Conservation (phyloP, 2,113 vertebrate species). For the Scartelaos histophorus region DNA sequence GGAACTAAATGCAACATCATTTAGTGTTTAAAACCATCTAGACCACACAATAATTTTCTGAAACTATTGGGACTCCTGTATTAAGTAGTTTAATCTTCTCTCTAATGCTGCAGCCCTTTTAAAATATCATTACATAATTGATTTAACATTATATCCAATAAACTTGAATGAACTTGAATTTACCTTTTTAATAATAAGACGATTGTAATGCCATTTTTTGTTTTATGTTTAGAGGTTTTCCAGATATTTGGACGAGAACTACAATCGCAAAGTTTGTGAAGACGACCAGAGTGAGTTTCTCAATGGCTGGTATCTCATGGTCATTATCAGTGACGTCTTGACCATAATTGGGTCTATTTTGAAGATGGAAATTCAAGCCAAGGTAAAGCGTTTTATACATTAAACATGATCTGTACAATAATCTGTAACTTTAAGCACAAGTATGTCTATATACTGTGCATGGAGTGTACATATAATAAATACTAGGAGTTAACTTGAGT, state of each 20-base stretch:
- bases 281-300: conserved; percentile 87
- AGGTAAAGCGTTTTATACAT: conserved; percentile 74
- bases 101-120: no score
- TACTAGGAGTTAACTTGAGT: background rate
- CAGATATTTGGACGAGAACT: conserved; percentile 82
- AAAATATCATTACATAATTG: no score
- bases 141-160: no score
- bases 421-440: background rate
- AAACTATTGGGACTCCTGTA: no score
- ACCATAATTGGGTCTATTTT: conserved; percentile 90
- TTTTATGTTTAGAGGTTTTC: conserved; percentile 83
- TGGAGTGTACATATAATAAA: background rate
- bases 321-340: conserved; percentile 91
- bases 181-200: background rate
- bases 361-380: conserved; percentile 98
- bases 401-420: background rate
- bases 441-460: background rate
- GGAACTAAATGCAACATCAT: no score
- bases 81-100: no score
- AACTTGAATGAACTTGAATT: no score
- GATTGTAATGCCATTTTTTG: background rate
- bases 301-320: conserved; percentile 93
- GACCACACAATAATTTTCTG: no score
- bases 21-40: no score
- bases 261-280: conserved; percentile 79